These are phyloP conservation scores for Scaptomyza cyrtandrae DNA, from an alignment of 2,888 invertebrate genomes.

Conservation along the genomic window DNA sequence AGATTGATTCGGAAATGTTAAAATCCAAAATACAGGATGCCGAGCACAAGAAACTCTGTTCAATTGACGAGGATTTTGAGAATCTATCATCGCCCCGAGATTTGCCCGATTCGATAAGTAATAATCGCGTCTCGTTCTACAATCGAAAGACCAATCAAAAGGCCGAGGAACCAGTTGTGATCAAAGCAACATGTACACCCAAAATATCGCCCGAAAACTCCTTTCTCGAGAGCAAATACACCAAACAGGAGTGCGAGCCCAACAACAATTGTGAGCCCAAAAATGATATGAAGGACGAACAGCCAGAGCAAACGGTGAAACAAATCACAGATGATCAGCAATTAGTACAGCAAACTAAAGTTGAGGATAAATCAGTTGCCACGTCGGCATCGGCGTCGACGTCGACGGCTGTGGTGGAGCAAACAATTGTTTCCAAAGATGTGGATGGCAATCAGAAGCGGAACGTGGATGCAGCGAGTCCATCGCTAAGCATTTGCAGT, in stretches of 20 bases:
- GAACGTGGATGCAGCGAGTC: constrained; percentile 86
- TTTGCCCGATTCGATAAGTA: constrained; percentile 81
- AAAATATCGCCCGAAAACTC: constrained; percentile 84
- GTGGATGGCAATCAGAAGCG: constrained; percentile 69
- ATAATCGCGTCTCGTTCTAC: constrained; percentile 76
- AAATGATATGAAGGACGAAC: constrained; percentile 3
- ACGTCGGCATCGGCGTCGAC: background rate
- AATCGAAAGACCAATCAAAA: constrained; percentile 70
- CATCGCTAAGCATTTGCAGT: constrained; percentile 86
- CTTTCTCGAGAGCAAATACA: constrained; percentile 83
- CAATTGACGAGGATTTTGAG: constrained; percentile 82
- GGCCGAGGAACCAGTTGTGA: constrained; percentile 81
- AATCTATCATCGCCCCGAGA: constrained; percentile 82
- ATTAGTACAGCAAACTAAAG: constrained; percentile 27
- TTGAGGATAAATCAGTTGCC: constrained; percentile 13
- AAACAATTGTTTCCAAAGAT: constrained; percentile 25
- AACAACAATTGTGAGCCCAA: constrained; percentile 71
- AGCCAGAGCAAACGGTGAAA: background rate
- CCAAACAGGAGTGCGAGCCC: constrained; percentile 73
- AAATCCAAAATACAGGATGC: constrained; percentile 82
- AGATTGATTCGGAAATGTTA: constrained; percentile 88
- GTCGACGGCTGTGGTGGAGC: background rate
- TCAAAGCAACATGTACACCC: constrained; percentile 82
- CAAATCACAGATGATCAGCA: background rate
- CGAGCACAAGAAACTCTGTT: constrained; percentile 79